Percentiles rank a stretch among this genome's conserved stretches.
Evolutionary conservation across 2,888 invertebrate species (phyloP).

Genomic region (Rhabditophanes sp.): DNA sequence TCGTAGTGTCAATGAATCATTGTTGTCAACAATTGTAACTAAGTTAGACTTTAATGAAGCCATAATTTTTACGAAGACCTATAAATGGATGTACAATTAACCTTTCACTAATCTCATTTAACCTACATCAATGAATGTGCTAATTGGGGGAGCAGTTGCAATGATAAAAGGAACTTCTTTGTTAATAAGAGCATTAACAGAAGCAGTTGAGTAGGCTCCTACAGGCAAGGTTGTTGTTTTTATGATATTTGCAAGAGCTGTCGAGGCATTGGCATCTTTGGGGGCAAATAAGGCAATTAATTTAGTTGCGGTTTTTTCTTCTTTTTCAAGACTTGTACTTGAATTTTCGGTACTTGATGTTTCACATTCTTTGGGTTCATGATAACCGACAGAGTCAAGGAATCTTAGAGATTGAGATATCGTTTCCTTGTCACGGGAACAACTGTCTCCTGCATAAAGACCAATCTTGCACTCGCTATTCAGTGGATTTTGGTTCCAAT

Average conservation of each 20-base stretch:
- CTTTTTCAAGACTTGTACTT: too few species aligned
- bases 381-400: slow-evolving; percentile 34
- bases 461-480: slow-evolving; percentile 27
- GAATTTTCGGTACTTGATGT: slow-evolving; percentile 1
- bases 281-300: slow-evolving; percentile 35
- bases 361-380: slow-evolving; percentile 36
- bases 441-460: slow-evolving; percentile 40
- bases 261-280: slow-evolving; percentile 27
- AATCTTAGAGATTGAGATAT: slow-evolving; percentile 38
- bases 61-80: slow-evolving; percentile 15
- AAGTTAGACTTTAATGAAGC: slow-evolving; percentile 24
- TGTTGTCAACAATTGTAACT: slow-evolving; percentile 29
- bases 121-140: slow-evolving; percentile 23
- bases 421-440: slow-evolving; percentile 35
- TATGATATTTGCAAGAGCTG: slow-evolving; percentile 25
- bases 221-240: slow-evolving; percentile 27
- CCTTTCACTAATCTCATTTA: not conserved
- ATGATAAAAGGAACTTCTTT: slow-evolving; percentile 20
- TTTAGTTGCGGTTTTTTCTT: slow-evolving; percentile 15
- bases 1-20: slow-evolving; percentile 6
- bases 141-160: slow-evolving; percentile 27
- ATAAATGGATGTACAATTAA: slow-evolving; percentile 1
- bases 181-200: slow-evolving; percentile 23
- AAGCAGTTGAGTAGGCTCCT: slow-evolving; percentile 27
- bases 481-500: slow-evolving; percentile 40